Base-by-base conservation (phyloP, 2,797 vertebrate species). In the Hoplostethus mediterraneus region DNA sequence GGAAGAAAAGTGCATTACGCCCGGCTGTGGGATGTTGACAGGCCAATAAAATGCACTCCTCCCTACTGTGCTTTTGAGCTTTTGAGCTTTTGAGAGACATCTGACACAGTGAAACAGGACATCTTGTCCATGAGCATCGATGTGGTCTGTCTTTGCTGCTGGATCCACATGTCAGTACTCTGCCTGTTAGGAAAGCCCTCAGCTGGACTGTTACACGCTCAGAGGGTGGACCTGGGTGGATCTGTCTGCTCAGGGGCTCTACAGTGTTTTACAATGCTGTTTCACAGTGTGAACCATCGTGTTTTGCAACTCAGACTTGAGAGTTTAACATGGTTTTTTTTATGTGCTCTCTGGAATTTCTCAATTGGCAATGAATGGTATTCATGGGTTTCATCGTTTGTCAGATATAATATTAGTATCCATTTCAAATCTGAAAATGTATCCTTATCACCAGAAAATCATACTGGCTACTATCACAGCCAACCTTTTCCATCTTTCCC, bases 1-100 rank as follows among this genome's bases (percentile, higher is more conserved):
- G 28, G 30, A 81, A 59, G 44, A 57, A 60, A 67, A 51, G 21
- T 4, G 6, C 0, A 54, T 67, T 76, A 44, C 42, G 6, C 51
- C 69, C 61, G 5, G 28, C 40, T 33, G n/a, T 14, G 56, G 11
- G 0, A 74, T 52, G 67, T 14, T 48, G 28, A 58, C 57, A 33
- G 21, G 42, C 36, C 60, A 67, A 73, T 61, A 42, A 67, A 64
- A 67, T 54, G 40, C 21, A 72, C 16, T 31, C 11, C 0, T 6
- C 16, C 70, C 5, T 2, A 5, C 42, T 3, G 42, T 49, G 38
- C 11, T 52, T 36, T 36, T 59, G 31, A 17, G 38, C 11, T 52
- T 36, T 36, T 59, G 31, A 17, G 17, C 51, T 21, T 53, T 17
- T 5, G 53, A 25, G 13, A 53, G 3, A 74, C 59, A 71, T 61